These are phyloP conservation scores for Myodes glareolus DNA, from an alignment of 2,113 vertebrate genomes.

Conservation along the genomic window DNA sequence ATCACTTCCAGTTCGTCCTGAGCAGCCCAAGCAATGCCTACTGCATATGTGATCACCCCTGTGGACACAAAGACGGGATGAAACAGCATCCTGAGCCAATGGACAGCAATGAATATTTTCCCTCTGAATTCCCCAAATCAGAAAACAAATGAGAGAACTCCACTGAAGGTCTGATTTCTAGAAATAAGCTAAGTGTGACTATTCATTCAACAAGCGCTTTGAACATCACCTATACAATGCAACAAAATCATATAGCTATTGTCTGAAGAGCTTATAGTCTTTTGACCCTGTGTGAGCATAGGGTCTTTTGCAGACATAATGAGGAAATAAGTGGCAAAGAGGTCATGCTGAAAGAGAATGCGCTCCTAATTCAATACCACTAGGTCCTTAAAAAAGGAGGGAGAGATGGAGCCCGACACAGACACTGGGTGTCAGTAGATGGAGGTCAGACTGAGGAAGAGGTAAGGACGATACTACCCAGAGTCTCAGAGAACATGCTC, in stretches of 20 bases:
- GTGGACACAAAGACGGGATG: slow-evolving; percentile 58
- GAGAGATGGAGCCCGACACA: not conserved
- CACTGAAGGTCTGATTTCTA: not conserved
- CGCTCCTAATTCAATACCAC: not conserved
- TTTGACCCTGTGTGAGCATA: not conserved
- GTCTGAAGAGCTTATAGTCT: not conserved
- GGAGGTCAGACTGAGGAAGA: not conserved
- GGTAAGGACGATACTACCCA: not conserved
- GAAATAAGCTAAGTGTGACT: not conserved
- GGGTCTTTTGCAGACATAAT: not conserved
- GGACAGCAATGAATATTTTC: no score
- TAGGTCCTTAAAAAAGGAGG: not conserved
- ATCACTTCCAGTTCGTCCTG: slow-evolving; percentile 97
- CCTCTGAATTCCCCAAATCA: not conserved
- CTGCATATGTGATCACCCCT: slow-evolving; percentile 96
- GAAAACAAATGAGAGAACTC: not conserved
- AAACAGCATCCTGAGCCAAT: not conserved
- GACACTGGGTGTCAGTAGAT: not conserved
- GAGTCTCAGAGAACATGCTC: not conserved
- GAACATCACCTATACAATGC: not conserved
- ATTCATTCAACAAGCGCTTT: not conserved
- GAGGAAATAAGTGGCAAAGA: not conserved
- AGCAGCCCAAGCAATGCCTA: slow-evolving; percentile 97
- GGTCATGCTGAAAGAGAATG: not conserved
- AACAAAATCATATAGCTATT: not conserved